Percentiles rank a stretch among this genome's conserved stretches.
These are phyloP conservation scores for Dicranocentrus wangi DNA, from an alignment of 2,888 invertebrate species.

Conservation along the genomic window DNA sequence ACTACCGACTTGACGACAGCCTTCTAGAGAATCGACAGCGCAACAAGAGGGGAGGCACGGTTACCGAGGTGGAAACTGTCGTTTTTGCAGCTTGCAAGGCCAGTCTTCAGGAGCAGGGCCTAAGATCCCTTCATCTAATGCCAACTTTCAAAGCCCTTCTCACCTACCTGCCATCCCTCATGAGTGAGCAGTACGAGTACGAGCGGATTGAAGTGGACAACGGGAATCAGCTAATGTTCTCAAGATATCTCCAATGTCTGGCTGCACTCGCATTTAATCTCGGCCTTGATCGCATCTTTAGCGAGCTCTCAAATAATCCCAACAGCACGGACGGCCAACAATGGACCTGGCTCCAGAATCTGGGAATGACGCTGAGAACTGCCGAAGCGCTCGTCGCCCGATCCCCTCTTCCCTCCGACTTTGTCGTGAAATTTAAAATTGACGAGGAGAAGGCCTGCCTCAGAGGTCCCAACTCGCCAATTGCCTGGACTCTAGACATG, in stretches of 20 bases:
- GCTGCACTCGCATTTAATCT: conserved; percentile 78
- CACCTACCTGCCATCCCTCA: conserved; percentile 77
- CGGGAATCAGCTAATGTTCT: conserved; percentile 79
- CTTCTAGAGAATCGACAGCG: neutral
- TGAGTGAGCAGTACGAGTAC: conserved; percentile 74
- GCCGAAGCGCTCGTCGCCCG: conserved; percentile 78
- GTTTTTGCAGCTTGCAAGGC: conserved; percentile 77
- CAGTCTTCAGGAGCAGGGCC: conserved; percentile 77
- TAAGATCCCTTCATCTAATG: conserved; percentile 77
- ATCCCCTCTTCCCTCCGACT: conserved; percentile 76
- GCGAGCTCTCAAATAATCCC: conserved; percentile 11
- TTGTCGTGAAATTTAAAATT: conserved; percentile 73
- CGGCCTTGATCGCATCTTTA: conserved; percentile 77
- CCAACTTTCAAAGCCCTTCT: conserved; percentile 77
- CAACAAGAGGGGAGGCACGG: neutral
- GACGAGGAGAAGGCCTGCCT: conserved; percentile 70
- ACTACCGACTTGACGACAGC: neutral
- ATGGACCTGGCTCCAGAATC: conserved; percentile 79
- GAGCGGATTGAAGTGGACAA: conserved; percentile 79
- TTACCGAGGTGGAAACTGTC: conserved; percentile 74
- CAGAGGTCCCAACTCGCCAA: conserved; percentile 56
- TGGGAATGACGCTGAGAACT: conserved; percentile 77
- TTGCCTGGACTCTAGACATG: conserved; percentile 78
- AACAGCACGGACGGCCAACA: conserved; percentile 74
- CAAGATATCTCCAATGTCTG: conserved; percentile 79